phyloP scores from a whole-genome alignment of 2,113 vertebrate genomes.

The Aythya baeri region DNA sequence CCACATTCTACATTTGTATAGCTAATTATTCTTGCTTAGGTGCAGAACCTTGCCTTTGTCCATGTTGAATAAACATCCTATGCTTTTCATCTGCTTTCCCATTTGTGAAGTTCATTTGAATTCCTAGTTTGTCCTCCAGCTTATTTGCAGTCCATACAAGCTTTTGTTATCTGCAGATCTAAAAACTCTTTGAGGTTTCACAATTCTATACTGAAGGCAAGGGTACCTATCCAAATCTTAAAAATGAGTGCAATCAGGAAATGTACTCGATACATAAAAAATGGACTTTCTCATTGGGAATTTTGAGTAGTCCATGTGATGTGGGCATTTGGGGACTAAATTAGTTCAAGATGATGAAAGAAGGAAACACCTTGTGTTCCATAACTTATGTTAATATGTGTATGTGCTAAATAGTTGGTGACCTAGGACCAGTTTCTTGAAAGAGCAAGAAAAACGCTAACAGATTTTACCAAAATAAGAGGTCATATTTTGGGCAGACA shows the following conservation, averaged over 20 bases:
- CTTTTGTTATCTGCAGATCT: conserved; percentile 13
- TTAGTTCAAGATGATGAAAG: not conserved
- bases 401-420: not conserved
- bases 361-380: not conserved
- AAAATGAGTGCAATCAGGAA: not conserved
- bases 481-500: not conserved
- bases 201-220: conserved; percentile 1
- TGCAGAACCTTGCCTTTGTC: conserved; percentile 30
- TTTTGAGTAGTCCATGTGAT: not conserved
- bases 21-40: conserved; percentile 26
- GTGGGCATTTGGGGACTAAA: not conserved
- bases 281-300: not conserved
- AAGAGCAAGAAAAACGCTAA: not conserved
- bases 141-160: conserved; percentile 36
- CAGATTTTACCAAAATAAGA: not conserved
- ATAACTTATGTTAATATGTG: not conserved
- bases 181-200: conserved; percentile 15
- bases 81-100: conserved; percentile 7
- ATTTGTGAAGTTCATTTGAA: conserved; percentile 9
- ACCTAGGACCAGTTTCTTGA: not conserved
- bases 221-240: conserved; percentile 3
- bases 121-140: not conserved
- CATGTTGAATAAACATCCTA: conserved; percentile 10
- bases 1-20: not conserved
- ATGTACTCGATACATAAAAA: not conserved